These are phyloP conservation scores for Solenopsis invicta DNA, from an alignment of 1,140 invertebrate genomes.

Conservation along the genomic window DNA sequence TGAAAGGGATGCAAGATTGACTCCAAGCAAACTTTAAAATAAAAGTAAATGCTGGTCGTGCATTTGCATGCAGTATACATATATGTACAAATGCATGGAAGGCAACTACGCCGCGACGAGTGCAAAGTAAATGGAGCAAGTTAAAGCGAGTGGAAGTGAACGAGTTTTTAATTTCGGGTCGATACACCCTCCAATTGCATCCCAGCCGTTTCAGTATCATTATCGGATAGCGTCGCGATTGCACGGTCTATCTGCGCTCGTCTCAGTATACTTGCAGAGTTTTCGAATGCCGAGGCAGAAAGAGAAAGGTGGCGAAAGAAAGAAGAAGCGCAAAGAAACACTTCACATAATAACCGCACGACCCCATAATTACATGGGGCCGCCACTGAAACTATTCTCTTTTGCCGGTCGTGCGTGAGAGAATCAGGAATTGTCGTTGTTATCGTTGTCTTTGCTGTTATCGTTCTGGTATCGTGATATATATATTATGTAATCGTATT, in stretches of 20 bases:
- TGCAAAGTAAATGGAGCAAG: conserved; percentile 18
- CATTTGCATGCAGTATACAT: neutral
- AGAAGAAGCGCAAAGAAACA: conserved; percentile 21
- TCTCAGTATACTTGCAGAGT: neutral
- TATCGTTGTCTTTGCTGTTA: neutral
- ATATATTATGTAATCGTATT: conserved; percentile 70
- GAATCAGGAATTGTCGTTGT: conserved; percentile 46
- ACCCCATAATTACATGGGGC: conserved; percentile 21
- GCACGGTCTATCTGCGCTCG: neutral
- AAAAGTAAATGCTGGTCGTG: neutral
- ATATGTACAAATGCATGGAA: neutral
- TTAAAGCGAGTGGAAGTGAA: conserved; percentile 6
- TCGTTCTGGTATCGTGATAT: conserved; percentile 11
- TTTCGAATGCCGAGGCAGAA: conserved; percentile 4
- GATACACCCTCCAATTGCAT: neutral
- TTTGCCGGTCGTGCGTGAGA: conserved; percentile 36
- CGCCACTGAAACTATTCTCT: conserved; percentile 57
- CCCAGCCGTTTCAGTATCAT: neutral
- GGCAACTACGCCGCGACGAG: neutral
- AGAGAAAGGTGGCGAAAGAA: conserved; percentile 27
- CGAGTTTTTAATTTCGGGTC: conserved; percentile 46
- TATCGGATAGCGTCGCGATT: conserved; percentile 27
- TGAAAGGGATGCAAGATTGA: neutral
- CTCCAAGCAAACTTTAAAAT: neutral
- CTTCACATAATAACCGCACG: conserved; percentile 15